These are phyloP conservation scores for Meloe dianella DNA, from an alignment of 2,888 invertebrate genomes.

Conservation along the genomic window DNA sequence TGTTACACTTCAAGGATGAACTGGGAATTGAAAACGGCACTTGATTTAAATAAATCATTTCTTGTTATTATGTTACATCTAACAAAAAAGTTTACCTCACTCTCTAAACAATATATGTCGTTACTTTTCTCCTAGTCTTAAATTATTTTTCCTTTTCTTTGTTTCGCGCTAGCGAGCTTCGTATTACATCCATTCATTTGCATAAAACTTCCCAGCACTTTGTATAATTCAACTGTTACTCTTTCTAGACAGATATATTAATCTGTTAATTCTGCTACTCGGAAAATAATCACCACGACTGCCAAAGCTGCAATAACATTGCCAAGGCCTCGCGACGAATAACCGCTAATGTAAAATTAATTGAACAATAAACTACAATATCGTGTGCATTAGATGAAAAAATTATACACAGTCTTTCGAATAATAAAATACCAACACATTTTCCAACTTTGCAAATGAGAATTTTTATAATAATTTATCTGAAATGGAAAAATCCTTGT, in stretches of 20 bases:
- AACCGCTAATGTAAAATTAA: constrained; percentile 7
- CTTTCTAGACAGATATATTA: constrained; percentile 25
- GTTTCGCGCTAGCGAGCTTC: constrained; percentile 40
- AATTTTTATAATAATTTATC: not conserved
- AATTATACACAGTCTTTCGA: not conserved
- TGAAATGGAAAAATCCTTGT: not conserved
- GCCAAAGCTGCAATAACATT: not conserved
- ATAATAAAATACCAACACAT: not conserved
- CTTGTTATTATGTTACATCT: constrained; percentile 25
- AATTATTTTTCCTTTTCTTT: constrained; percentile 43
- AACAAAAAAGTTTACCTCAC: constrained; percentile 32
- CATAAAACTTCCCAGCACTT: constrained; percentile 37
- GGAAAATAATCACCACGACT: constrained; percentile 4
- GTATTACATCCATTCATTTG: constrained; percentile 43
- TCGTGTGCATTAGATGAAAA: not conserved
- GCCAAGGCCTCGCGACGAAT: not conserved
- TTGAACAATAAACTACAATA: constrained; percentile 4
- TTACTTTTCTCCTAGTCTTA: constrained; percentile 34
- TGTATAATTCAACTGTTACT: constrained; percentile 24
- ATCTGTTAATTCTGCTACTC: constrained; percentile 20
- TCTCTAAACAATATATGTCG: constrained; percentile 32
- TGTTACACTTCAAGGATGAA: constrained; percentile 30
- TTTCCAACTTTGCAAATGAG: not conserved
- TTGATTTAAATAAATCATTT: constrained; percentile 36
- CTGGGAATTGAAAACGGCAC: constrained; percentile 25